These are phyloP conservation scores for Sogatella furcifera DNA, from an alignment of 1,140 invertebrate genomes.

Conservation along the genomic window DNA sequence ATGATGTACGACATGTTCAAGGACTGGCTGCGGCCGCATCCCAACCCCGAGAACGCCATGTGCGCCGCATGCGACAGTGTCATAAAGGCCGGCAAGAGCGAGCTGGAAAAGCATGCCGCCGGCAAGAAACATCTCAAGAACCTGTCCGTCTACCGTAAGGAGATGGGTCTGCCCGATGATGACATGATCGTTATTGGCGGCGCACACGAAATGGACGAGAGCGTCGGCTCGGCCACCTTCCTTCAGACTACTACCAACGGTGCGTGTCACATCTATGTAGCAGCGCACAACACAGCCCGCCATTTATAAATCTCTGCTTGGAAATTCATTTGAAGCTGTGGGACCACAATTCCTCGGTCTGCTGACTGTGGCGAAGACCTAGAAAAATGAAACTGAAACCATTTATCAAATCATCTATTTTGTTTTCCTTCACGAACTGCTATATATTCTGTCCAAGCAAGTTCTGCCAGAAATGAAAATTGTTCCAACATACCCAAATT, in stretches of 20 bases:
- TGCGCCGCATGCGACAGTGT: conserved; percentile 27
- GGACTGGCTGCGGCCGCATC: conserved; percentile 24
- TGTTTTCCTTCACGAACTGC: too few species aligned
- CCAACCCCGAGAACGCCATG: conserved; percentile 21
- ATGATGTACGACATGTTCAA: conserved; percentile 25
- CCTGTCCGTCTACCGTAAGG: not conserved
- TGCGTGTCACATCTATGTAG: conserved; percentile 1
- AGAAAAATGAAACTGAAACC: too few species aligned
- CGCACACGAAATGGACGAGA: not conserved
- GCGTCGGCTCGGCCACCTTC: not conserved
- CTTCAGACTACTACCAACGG: not conserved
- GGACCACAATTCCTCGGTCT: too few species aligned
- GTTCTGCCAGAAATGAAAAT: too few species aligned
- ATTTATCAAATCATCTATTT: too few species aligned
- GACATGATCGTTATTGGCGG: conserved; percentile 6
- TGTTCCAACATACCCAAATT: too few species aligned
- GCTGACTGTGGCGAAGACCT: too few species aligned
- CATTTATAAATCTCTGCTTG: too few species aligned
- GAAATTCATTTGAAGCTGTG: too few species aligned
- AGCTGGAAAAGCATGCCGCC: conserved; percentile 28
- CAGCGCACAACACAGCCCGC: too few species aligned
- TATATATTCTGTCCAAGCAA: too few species aligned
- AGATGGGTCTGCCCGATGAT: not conserved
- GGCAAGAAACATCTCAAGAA: conserved; percentile 25
- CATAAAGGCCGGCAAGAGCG: conserved; percentile 27